Base-by-base conservation (phyloP, 2,888 invertebrate genomes). In the Leptothorax acervorum region DNA sequence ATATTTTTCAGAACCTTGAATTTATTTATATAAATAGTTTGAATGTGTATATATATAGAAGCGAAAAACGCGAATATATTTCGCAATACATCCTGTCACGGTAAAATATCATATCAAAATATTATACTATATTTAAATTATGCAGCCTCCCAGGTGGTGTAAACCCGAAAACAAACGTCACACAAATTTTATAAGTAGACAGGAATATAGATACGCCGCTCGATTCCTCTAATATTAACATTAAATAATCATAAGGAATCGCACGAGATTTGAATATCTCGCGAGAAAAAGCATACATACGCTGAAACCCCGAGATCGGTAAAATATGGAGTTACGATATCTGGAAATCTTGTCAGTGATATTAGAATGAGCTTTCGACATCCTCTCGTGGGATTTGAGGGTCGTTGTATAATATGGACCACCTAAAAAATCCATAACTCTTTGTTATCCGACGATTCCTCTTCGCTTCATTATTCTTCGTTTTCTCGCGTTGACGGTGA, bases 331-430 rank as follows among this genome's bases (percentile, higher is more conserved):
- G 23, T 48, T 71, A 60, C 23, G 23, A 79, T 53, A 76, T 66
- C 53, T 23, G 42, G 23, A 51, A 55, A 68, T 78, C 78, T 78
- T 60, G 39, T 60, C 48, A 39, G 35, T 28, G n/a, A 66, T 35
- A 31, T 45, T 6, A 18, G 18, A 39, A 15, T 60, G 63, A 75
- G 28, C 28, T 81, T 65, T 84, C 28, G 81, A 84, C 63, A 39
- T 15, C n/a, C n/a, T 57, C 35, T 83, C 71, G 45, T 68, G 82
- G 91, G 48, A 28, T 92, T 96, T 96, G 79, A 94, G 97, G 97
- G 89, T 97, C 97, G 93, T 97, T 98, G 88, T 97, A 97, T 94
- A 3, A 97, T 94, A 3, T 0, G 98, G 98, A 63, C 98, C 98
- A 42, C 95, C 98, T 60, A 81, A 81, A 79, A 81, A 81, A 81